Conservation (phyloP, 2,113 vertebrate genomes). For the Willisornis vidua region DNA sequence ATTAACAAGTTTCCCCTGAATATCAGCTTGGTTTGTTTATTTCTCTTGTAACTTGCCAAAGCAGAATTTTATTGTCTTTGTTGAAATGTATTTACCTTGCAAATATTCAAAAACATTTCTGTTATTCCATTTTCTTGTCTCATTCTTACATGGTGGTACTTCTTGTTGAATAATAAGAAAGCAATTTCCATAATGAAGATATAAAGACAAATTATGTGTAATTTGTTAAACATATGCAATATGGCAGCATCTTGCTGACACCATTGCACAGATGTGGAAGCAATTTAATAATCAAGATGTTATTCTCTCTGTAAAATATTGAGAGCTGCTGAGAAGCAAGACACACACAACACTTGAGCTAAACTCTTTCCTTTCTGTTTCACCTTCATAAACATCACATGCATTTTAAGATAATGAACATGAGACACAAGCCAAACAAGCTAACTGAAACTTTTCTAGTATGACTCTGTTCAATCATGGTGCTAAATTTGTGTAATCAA, state of each 20-base stretch:
- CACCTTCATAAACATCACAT: not conserved
- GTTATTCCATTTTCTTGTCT: not conserved
- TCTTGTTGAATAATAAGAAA: conserved; percentile 6
- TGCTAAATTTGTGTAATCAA: not conserved
- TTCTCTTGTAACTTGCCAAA: not conserved
- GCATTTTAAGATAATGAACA: not conserved
- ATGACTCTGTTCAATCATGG: not conserved
- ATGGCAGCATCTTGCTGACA: conserved; percentile 45
- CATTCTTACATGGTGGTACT: not conserved
- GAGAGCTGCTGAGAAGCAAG: not conserved
- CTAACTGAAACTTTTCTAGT: not conserved
- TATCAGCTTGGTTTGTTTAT: not conserved
- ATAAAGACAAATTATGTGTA: conserved; percentile 42
- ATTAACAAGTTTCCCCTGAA: conserved; percentile 16
- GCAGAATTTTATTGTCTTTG: not conserved
- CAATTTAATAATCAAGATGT: conserved; percentile 49
- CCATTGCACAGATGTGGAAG: conserved; percentile 35
- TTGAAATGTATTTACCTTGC: not conserved
- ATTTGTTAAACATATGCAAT: conserved; percentile 54
- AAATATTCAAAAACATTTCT: not conserved
- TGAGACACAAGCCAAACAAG: not conserved
- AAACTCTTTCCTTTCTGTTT: not conserved
- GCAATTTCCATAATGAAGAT: conserved; percentile 48
- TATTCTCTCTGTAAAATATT: not conserved
- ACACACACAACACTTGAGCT: not conserved